Base-by-base conservation (phyloP, 2,888 invertebrate genomes). In the Elmis aenea region DNA sequence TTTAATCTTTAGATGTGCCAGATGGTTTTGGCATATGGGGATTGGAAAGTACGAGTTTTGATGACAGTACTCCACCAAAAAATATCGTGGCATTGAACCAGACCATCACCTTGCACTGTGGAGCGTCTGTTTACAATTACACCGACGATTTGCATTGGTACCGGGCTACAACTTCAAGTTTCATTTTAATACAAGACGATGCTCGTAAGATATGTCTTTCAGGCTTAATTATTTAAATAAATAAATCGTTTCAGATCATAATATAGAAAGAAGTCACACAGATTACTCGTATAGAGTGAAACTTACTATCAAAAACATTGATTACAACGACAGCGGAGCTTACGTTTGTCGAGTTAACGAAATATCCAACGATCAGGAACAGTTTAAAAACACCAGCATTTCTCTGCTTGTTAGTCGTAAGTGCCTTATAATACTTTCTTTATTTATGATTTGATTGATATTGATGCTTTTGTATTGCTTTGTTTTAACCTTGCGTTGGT, bases 81-180 rank as follows among this genome's bases (percentile, higher is more conserved):
- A 51, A 47, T 8, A 46, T 42, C 24, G 48, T 73, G 1, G 73
- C 78, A 1, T 66, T 69, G 15, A 76, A 75, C 1, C 81, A 83
- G 44, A 54, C 71, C 33, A 54, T 81, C 1, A 63, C 59, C 9
- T 48, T 82, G 3, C 70, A 64, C 3, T 84, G 84, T 57, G 76
- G 73, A 2, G 77, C 75, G 1, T 71, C 78, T 1, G 65, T 71
- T 10, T 71, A 73, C 45, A 70, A 73, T 41, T 76, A 71, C 45
- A 67, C 72, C 0, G 57, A 66, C 2, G 52, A 68, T 6, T 57
- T 81, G 2, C 48, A 59, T 9, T 83, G 82, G 83, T 63, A 56
- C 21, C 50, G 33, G 11, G 38, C 32, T 9, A 20, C 29, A 23
- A 13, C 15, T 3, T 9, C 12, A 1, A 9, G 25, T 3, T 8